Conservation (phyloP, 2,888 invertebrate species). For the Andrena fulva region DNA sequence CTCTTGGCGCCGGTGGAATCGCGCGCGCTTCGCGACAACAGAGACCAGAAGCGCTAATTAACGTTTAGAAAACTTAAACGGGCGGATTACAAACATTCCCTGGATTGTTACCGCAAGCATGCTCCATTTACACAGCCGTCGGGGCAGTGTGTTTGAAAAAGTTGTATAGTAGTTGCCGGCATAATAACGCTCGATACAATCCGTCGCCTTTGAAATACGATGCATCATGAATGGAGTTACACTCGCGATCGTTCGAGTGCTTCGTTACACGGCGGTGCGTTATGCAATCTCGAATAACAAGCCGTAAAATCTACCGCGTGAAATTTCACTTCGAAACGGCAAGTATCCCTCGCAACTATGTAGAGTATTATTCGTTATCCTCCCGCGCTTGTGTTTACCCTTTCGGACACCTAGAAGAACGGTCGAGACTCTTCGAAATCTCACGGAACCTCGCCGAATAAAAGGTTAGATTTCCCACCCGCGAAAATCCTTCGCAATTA, state of each 20-base stretch:
- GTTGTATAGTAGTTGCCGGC: conserved; percentile 7
- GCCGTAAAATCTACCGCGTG: conserved; percentile 38
- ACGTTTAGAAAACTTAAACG: conserved; percentile 20
- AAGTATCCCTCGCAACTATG: conserved; percentile 4
- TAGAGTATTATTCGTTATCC: neutral
- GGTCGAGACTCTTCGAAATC: neutral
- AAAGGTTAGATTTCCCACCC: too few relatives aligned
- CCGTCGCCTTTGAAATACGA: conserved; percentile 48
- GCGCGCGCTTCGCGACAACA: neutral
- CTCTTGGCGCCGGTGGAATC: neutral
- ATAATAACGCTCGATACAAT: conserved; percentile 20
- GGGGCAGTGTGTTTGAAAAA: conserved; percentile 20
- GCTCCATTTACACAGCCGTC: conserved; percentile 26
- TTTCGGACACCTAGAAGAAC: too few relatives aligned
- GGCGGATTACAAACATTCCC: conserved; percentile 24
- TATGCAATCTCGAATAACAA: conserved; percentile 52
- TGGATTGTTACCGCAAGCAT: conserved; percentile 2
- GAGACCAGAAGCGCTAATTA: conserved; percentile 8
- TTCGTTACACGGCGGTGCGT: conserved; percentile 50
- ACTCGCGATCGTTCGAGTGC: conserved; percentile 49
- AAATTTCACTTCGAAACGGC: conserved; percentile 34
- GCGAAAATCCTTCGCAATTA: too few relatives aligned
- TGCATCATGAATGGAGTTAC: conserved; percentile 54
- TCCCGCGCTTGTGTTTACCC: neutral
- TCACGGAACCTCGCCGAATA: too few relatives aligned